phyloP scores from a whole-genome alignment of 2,888 invertebrate genomes.

The Zeuzera pyrina region DNA sequence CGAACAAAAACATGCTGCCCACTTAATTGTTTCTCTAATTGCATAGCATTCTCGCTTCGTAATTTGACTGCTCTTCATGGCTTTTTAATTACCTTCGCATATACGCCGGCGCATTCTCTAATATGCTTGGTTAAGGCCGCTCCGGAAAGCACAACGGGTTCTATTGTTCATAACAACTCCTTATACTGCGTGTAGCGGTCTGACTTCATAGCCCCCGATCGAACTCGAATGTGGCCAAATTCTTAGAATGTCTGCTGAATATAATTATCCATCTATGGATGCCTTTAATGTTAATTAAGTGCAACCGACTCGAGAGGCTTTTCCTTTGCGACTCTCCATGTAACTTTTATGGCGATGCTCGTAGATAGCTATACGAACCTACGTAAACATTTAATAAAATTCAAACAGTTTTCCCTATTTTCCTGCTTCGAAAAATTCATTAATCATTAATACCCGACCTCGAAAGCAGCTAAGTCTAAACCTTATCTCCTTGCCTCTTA shows the following conservation, averaged over 20 bases:
- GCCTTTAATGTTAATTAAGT: constrained; percentile 35
- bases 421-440: constrained; percentile 23
- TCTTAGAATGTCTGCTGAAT: constrained; percentile 58
- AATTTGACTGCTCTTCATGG: constrained; percentile 38
- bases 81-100: constrained; percentile 60
- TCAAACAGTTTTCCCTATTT: constrained; percentile 12
- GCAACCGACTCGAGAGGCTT: constrained; percentile 15
- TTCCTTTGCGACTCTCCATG: constrained; percentile 7
- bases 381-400: constrained; percentile 3
- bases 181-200: constrained; percentile 62
- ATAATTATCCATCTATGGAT: constrained; percentile 42
- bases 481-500: constrained; percentile 44
- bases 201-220: constrained; percentile 42
- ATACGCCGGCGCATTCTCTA: constrained; percentile 56
- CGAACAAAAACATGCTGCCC: constrained; percentile 1
- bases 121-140: constrained; percentile 47
- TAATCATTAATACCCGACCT: constrained; percentile 31
- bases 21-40: constrained; percentile 25
- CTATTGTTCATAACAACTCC: constrained; percentile 56
- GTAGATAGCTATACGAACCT: no score
- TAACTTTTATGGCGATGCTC: constrained; percentile 4
- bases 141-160: constrained; percentile 48
- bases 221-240: constrained; percentile 44
- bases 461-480: constrained; percentile 35
- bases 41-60: constrained; percentile 26